Evolutionary conservation across 2,113 vertebrate species (phyloP).

Genomic region (Emydura subglobosa): DNA sequence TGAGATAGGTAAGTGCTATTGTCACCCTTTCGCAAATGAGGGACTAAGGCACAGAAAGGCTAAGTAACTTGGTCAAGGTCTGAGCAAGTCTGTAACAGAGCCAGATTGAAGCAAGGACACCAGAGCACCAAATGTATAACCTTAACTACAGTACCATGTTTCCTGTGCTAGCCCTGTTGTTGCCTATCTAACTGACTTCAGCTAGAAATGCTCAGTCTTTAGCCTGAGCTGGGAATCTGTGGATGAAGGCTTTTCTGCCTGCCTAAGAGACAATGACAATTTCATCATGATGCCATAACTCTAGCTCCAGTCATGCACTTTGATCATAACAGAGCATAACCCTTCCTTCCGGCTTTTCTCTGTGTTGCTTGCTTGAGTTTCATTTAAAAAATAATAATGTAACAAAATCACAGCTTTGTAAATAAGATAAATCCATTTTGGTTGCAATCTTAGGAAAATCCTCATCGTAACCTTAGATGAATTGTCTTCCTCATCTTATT

Average conservation of each 20-base stretch:
- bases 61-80: too few relatives aligned
- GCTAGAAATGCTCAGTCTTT: background rate
- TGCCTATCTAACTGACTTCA: background rate
- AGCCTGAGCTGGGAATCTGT: background rate
- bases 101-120: too few relatives aligned
- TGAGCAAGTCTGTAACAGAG: too few relatives aligned
- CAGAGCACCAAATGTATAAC: too few relatives aligned
- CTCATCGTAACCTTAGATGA: too few relatives aligned
- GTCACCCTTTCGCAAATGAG: too few relatives aligned
- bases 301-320: background rate
- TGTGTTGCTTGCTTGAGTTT: background rate
- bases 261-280: background rate
- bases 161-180: background rate
- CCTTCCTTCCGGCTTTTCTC: background rate
- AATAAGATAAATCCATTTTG: background rate
- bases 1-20: too few relatives aligned
- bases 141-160: background rate
- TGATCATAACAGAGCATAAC: fast-evolving
- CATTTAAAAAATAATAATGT: background rate
- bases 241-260: background rate
- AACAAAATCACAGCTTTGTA: background rate
- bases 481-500: background rate
- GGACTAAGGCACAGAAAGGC: too few relatives aligned
- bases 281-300: background rate
- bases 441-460: background rate